A percentile compares a stretch with the other conserved stretches of the same genome.
Conservation (phyloP, 2,888 invertebrate genomes). For the Oeneis ivallda region DNA sequence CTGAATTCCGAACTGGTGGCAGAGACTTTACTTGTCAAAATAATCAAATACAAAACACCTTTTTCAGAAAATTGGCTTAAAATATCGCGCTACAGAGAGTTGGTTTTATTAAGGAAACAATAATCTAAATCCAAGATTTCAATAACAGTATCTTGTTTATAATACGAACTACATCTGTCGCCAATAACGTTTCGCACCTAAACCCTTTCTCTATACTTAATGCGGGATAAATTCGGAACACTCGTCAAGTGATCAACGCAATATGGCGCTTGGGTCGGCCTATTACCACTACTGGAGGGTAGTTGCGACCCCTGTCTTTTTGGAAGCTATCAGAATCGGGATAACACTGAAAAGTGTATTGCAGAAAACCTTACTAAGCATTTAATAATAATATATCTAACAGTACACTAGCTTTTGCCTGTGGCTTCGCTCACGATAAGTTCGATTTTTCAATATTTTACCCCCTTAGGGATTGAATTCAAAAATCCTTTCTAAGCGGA, state of each 20-base stretch:
- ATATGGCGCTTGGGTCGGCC: constrained; percentile 72
- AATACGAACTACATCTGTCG: constrained; percentile 38
- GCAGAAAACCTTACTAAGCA: neutral
- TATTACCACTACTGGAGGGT: constrained; percentile 69
- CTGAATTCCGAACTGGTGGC: too few relatives aligned
- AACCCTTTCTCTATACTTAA: constrained; percentile 72
- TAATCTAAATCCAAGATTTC: neutral
- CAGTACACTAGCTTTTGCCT: too few relatives aligned
- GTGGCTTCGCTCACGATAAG: too few relatives aligned
- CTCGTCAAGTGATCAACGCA: constrained; percentile 74
- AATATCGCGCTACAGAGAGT: neutral
- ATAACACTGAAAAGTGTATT: neutral
- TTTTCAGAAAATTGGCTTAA: neutral
- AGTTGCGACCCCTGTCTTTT: constrained; percentile 57
- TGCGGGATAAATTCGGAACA: constrained; percentile 71
- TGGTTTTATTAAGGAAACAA: constrained; percentile 12
- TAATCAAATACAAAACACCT: neutral
- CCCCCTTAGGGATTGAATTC: too few relatives aligned
- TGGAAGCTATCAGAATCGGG: constrained; percentile 31
- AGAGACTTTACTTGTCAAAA: too few relatives aligned
- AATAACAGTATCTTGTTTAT: constrained; percentile 20
- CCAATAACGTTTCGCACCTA: constrained; percentile 69
- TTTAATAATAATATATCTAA: too few relatives aligned
- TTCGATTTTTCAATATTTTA: too few relatives aligned
- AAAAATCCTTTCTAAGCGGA: too few relatives aligned